Evolutionary conservation across 2,888 invertebrate species (phyloP).

Genomic region (Drosophila neoperkinsi): DNA sequence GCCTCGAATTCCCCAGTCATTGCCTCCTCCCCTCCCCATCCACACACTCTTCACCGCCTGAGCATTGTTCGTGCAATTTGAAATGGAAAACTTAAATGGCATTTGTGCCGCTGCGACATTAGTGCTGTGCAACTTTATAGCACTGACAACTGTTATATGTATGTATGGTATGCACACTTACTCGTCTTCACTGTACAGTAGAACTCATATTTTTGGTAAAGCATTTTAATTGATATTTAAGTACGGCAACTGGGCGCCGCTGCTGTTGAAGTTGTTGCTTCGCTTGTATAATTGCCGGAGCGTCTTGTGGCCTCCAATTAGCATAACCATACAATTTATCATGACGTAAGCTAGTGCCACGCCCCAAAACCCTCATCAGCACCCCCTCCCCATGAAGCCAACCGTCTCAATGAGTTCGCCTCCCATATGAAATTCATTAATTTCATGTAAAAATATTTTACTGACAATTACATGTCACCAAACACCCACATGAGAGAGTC

Average conservation of each 20-base stretch:
- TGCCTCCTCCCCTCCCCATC: neutral
- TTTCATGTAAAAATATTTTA: conserved; percentile 55
- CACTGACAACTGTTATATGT: conserved; percentile 49
- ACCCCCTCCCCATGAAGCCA: neutral
- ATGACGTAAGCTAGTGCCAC: conserved; percentile 63
- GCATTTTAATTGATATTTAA: conserved; percentile 76
- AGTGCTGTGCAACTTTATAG: conserved; percentile 54
- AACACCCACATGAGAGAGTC: conserved; percentile 32
- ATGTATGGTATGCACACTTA: conserved; percentile 40
- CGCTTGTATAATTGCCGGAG: conserved; percentile 59
- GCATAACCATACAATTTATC: conserved; percentile 44
- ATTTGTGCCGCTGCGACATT: conserved; percentile 59
- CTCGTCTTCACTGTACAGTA: conserved; percentile 5
- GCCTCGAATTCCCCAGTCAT: conserved; percentile 21
- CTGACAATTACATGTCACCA: conserved; percentile 68
- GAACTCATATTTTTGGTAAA: conserved; percentile 25
- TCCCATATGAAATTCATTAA: conserved; percentile 45
- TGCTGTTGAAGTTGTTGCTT: conserved; percentile 21
- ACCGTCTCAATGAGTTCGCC: neutral
- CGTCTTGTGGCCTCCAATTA: conserved; percentile 67
- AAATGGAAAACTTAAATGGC: conserved; percentile 75
- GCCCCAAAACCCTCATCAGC: neutral
- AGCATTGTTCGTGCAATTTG: conserved; percentile 59
- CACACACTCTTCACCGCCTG: neutral
- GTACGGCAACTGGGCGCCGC: conserved; percentile 36